Base-by-base conservation (phyloP, 2,797 vertebrate species). In the Silurus lanzhouensis region DNA sequence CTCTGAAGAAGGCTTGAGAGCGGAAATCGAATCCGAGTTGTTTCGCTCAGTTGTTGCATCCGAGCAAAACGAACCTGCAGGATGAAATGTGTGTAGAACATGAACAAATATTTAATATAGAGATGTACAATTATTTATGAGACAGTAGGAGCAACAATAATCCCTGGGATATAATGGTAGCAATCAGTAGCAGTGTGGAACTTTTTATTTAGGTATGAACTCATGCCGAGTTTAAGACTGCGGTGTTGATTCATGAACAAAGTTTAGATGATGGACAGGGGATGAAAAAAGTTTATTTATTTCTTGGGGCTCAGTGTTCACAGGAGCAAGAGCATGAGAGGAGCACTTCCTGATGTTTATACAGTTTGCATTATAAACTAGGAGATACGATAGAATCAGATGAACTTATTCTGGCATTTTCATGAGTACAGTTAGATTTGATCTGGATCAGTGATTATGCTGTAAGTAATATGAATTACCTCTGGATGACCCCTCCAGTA, bases 401-500 rank as follows among this genome's bases (percentile, higher is more conserved):
- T 52, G 6, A 52, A 52, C 1, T 1, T 52, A 7, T 10, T 10
- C 48, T 52, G 48, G 48, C 10, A 52, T 52, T 7, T 52, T 52
- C 0, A 7, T 52, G 8, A 52, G 48, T 9, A 10, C 48, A 52
- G 48, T 52, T 52, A 52, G 48, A 52, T 52, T 52, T 52, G 48
- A 52, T 52, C 14, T 31, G 74, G 25, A 57, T 57, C 52, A 57
- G 46, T 20, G 17, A 1, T 46, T 71, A 7, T 0, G 19, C 2
- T 48, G 13, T 1, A 22, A 74, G n/a, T 13, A 22, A 27, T 52
- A 19, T 25, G 9, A 0, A 2, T 75, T 31, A 93, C 93, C 92
- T 84, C 71, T 89, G 91, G 88, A 91, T 0, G 92, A 88, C 61
- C 91, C 91, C 63, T 93, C 90, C 88, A 96, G 90, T 52, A 94